These are phyloP conservation scores for Rhingia rostrata DNA, from an alignment of 2,888 invertebrate genomes.

Conservation along the genomic window DNA sequence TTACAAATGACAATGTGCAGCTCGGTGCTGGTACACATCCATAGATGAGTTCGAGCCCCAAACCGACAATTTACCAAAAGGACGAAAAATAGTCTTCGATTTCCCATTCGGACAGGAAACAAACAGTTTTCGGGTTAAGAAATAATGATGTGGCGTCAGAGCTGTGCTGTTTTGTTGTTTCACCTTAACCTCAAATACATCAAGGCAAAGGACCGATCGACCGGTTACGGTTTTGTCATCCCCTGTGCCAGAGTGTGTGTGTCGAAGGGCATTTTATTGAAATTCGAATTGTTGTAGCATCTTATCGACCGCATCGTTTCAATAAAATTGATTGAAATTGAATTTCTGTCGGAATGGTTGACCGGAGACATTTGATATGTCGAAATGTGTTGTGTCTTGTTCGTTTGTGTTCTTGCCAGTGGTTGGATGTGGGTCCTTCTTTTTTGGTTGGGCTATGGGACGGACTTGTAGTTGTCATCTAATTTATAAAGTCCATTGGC, in stretches of 20 bases:
- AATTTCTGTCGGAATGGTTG: conserved; percentile 70
- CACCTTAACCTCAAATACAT: conserved; percentile 71
- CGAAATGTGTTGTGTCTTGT: conserved; percentile 39
- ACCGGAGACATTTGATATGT: conserved; percentile 71
- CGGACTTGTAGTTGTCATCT: conserved; percentile 17
- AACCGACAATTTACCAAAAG: conserved; percentile 42
- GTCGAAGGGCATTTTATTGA: conserved; percentile 61
- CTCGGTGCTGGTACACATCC: conserved; percentile 6
- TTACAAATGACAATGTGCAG: conserved; percentile 71
- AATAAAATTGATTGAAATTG: conserved; percentile 74
- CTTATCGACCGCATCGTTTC: conserved; percentile 73
- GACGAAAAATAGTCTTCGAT: conserved; percentile 71
- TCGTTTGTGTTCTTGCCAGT: conserved; percentile 10
- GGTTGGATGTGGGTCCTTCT: conserved; percentile 9
- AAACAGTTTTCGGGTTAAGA: conserved; percentile 69
- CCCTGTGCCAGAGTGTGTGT: background rate
- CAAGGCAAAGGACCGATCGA: conserved; percentile 49
- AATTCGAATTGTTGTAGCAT: conserved; percentile 67
- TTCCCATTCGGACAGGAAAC: conserved; percentile 68
- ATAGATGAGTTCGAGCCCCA: background rate
- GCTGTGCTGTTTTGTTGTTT: conserved; percentile 64
- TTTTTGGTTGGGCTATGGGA: background rate
- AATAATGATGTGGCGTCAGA: conserved; percentile 71
- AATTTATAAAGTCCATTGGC: conserved; percentile 49
- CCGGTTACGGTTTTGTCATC: conserved; percentile 3